A percentile compares a stretch with the other conserved stretches of the same genome.
phyloP scores from a whole-genome alignment of 2,113 vertebrate genomes.

The Bambusicola thoracicus region DNA sequence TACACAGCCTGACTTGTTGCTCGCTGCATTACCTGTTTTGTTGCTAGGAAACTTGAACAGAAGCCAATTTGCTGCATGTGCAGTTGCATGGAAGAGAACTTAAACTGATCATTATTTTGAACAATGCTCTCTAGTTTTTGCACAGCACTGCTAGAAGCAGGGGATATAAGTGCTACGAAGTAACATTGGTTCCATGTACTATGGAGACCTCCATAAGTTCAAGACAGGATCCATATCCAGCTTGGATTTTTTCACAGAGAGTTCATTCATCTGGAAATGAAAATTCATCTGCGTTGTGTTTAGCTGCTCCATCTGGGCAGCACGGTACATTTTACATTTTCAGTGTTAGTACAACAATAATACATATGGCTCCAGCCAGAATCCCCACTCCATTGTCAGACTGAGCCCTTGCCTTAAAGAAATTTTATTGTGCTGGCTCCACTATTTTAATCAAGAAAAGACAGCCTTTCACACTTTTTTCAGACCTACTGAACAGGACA shows the following conservation, averaged over 20 bases:
- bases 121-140: neutral
- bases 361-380: neutral
- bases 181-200: neutral
- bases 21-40: constrained; percentile 57
- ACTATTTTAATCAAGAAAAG: neutral
- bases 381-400: neutral
- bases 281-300: neutral
- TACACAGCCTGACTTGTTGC: constrained; percentile 10
- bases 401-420: neutral
- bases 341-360: neutral
- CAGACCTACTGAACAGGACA: neutral
- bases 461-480: neutral
- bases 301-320: neutral
- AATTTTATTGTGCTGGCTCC: neutral
- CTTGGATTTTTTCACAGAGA: neutral
- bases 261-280: neutral
- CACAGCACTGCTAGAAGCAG: neutral
- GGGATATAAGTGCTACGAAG: neutral
- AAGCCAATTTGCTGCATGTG: constrained; percentile 38
- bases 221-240: neutral
- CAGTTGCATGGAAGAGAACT: neutral
- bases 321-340: neutral
- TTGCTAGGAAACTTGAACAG: constrained; percentile 78
- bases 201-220: neutral
- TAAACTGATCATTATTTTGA: neutral